Evolutionary conservation across 2,888 invertebrate genomes (phyloP), one percentile per base, ranked within the genome.

Genomic region (Dynastes maya): DNA sequence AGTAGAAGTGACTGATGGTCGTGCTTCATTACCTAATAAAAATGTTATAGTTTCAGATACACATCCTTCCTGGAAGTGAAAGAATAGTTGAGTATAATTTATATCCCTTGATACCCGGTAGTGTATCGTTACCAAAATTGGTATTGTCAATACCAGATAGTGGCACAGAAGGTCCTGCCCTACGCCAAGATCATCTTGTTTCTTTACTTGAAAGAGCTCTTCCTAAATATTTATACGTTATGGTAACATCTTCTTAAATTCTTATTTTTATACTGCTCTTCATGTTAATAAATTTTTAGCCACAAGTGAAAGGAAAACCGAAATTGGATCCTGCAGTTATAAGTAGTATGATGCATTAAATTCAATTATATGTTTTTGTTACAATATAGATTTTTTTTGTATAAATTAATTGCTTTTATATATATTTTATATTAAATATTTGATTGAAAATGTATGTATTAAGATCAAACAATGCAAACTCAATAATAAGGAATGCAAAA

Each of bases 61-160:
- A 91, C 16, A 89, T 92, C 76, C 90, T 94, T 68, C 94, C 95
- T 0, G 90, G 91, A 80, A 92, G 91, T 53, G 90, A 89, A 79
- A 91, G 92, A 80, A 91, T 91, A 79, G 86, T 95, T 53, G 91
- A 92, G 83, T 97, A 95, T 90, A 95, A 95, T 86, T 90, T 97
- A 80, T 94, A 95, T 84, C 96, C 97, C 0, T 89, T 95, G 82
- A 90, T 93, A 68, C 91, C 95, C 9, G 96, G 96, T 2, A 92
- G 92, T 86, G 93, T 95, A n/a, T 90, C 91, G 2, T 91, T 95
- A 78, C 95, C 95, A 0, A 89, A 91, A 84, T 88, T 92, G 86
- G 89, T 90, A 86, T 89, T 92, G 53, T 89, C 89, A 22, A 85
- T 92, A 40, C 87, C 91, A 1, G 91, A 91, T 80, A 85, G 84